Evolutionary conservation across 2,888 invertebrate species (phyloP).

Genomic region (Pachliopta kotzebuea): DNA sequence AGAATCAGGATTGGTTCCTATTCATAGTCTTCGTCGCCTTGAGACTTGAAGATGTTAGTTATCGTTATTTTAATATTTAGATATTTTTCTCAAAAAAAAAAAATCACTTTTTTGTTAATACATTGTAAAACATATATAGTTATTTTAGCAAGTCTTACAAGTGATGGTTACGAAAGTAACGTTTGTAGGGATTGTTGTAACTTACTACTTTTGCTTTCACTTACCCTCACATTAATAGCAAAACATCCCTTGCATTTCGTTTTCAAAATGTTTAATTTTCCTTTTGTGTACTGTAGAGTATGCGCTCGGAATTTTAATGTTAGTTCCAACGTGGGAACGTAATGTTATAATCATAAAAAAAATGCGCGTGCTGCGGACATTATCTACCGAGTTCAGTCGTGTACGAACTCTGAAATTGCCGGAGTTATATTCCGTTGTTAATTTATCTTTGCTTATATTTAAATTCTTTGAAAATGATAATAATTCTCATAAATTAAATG

Average conservation of each 20-base stretch:
- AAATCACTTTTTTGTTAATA: no score
- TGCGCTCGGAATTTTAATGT: slow-evolving; percentile 20
- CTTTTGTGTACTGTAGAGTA: slow-evolving; percentile 14
- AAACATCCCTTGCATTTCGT: slow-evolving; percentile 12
- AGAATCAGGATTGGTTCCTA: no score
- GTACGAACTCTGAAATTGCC: slow-evolving; percentile 2
- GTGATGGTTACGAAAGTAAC: no score
- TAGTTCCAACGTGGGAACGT: slow-evolving; percentile 7
- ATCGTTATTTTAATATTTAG: no score
- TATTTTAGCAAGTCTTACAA: no score
- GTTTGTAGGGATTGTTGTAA: no score
- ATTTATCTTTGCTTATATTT: background rate
- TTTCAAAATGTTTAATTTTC: slow-evolving; percentile 22
- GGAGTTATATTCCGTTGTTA: background rate
- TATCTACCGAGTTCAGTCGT: slow-evolving; percentile 10
- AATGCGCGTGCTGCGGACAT: slow-evolving; percentile 17
- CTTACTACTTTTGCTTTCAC: background rate
- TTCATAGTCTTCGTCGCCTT: no score
- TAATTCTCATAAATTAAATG: no score
- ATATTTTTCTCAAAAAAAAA: no score
- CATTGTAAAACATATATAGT: no score
- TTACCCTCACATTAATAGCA: slow-evolving; percentile 12
- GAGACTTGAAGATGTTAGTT: no score
- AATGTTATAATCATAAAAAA: slow-evolving; percentile 23
- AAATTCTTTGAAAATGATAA: no score